These are phyloP conservation scores for Gambusia yucatana DNA, from an alignment of 2,797 vertebrate species.

Conservation along the genomic window DNA sequence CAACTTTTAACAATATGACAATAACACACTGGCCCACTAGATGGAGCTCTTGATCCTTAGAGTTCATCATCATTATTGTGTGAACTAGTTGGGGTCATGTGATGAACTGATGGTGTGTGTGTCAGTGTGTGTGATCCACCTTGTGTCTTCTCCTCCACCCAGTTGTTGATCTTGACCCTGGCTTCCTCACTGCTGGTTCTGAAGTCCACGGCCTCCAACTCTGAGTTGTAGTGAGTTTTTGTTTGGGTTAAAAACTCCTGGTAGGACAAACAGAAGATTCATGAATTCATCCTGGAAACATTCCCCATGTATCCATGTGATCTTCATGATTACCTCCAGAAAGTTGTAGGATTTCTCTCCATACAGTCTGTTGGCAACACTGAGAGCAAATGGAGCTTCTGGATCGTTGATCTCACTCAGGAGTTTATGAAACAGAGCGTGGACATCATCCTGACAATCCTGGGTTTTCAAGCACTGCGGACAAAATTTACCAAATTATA, in stretches of 20 bases:
- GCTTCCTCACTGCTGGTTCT: conserved; percentile 60
- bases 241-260: conserved; percentile 81
- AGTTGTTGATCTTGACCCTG: conserved; percentile 84
- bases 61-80: not conserved
- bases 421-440: conserved; percentile 56
- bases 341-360: conserved; percentile 85
- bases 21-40: not conserved
- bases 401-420: conserved; percentile 80
- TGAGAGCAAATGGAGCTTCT: conserved; percentile 79
- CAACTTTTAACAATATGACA: not conserved
- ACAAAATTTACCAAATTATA: no score
- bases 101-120: not conserved
- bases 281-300: not conserved
- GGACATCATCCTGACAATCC: conserved; percentile 8
- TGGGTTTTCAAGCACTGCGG: conserved; percentile 72
- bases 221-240: conserved; percentile 77
- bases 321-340: conserved; percentile 70
- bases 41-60: not conserved
- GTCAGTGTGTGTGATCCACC: conserved; percentile 60
- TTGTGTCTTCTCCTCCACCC: conserved; percentile 85
- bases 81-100: not conserved
- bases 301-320: not conserved
- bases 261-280: conserved; percentile 7
- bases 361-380: conserved; percentile 87
- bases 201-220: conserved; percentile 83